These are phyloP conservation scores for Drosophila anceps DNA, from an alignment of 2,888 invertebrate species.

Conservation along the genomic window DNA sequence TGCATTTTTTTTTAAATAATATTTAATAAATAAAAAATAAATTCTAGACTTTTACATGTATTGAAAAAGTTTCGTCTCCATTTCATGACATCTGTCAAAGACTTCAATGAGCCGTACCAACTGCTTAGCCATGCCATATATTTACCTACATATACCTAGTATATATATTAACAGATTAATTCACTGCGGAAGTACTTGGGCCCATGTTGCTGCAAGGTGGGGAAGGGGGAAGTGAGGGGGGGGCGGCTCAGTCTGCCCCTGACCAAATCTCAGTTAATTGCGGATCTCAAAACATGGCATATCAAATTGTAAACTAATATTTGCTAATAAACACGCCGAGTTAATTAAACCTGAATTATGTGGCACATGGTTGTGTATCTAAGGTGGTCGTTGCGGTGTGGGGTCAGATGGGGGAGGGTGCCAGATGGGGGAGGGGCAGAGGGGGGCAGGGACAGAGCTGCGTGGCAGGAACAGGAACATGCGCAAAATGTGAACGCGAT, in stretches of 20 bases:
- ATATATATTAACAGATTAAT: background rate
- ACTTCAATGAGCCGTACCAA: no score
- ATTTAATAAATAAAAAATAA: no score
- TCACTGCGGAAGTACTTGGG: background rate
- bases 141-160: no score
- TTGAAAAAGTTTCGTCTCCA: no score
- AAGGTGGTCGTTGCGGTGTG: background rate
- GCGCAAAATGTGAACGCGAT: conserved; percentile 72
- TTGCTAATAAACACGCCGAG: conserved; percentile 82
- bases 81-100: no score
- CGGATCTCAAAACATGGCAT: conserved; percentile 50
- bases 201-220: background rate
- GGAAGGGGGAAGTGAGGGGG: no score
- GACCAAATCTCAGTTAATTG: conserved; percentile 48
- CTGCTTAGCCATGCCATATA: no score
- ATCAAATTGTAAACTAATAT: conserved; percentile 83
- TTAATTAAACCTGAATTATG: conserved; percentile 84
- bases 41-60: no score
- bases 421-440: no score
- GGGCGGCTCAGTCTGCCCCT: no score
- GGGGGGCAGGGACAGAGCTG: background rate
- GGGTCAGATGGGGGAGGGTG: background rate
- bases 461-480: conserved; percentile 59
- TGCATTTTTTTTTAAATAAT: no score
- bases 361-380: conserved; percentile 61